Conservation (phyloP, 2,888 invertebrate species). For the Nephrotoma flavescens region DNA sequence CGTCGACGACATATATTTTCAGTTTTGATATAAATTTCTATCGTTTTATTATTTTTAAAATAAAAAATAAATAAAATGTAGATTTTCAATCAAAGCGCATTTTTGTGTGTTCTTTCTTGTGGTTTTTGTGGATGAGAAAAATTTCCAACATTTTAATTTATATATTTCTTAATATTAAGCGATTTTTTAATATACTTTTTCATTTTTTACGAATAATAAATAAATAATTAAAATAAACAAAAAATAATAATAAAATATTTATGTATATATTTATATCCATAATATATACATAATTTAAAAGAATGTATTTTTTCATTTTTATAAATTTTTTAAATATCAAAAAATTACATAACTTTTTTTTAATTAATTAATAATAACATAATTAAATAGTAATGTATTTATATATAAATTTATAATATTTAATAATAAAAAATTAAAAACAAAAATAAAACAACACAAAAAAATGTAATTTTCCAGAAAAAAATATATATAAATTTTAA, state of each 20-base stretch:
- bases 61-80: not conserved
- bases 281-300: not conserved
- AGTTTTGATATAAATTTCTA: not conserved
- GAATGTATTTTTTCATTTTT: not conserved
- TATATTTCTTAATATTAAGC: not conserved
- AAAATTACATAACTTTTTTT: not conserved
- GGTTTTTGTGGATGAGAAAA: not conserved
- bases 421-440: not conserved
- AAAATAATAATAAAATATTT: not conserved
- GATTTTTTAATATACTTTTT: not conserved
- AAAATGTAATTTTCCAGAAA: slow-evolving; percentile 3
- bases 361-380: not conserved
- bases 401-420: not conserved
- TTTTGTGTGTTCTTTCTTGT: not conserved
- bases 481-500: not conserved
- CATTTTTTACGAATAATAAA: not conserved
- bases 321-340: not conserved
- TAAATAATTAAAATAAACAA: not conserved
- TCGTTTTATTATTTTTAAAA: not conserved
- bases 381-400: not conserved
- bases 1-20: not conserved
- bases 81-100: not conserved
- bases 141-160: not conserved
- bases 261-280: not conserved
- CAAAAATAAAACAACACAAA: not conserved